Evolutionary conservation across 2,888 invertebrate species (phyloP), one percentile per base, ranked within the genome.

Genomic region (Sceliomorpha sp.): DNA sequence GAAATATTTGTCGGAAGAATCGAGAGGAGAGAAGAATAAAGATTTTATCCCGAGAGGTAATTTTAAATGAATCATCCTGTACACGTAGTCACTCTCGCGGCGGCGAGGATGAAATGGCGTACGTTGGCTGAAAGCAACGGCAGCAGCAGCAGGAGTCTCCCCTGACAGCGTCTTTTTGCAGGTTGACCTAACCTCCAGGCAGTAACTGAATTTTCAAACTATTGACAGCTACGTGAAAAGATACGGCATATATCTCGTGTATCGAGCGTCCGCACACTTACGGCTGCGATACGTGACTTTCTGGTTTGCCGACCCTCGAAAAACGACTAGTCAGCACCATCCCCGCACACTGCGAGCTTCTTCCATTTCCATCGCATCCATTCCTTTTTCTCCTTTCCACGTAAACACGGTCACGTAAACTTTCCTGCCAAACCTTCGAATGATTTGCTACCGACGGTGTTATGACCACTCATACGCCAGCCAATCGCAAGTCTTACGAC

Each of bases 241-340:
- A 76, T 74, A 73, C 67, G 56, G 70, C 74, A 69, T 77, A 76
- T 73, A 77, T 78, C 71, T 74, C 40, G 55, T 67, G 50, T 71
- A 71, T 71, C 71, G 55, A 67, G 63, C 55, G 55, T 56, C 47
- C 44, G 58, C 58, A 55, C 58, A 62, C 67, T 67, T 59, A 9
- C 40, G 47, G 39, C 53, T 39, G 53, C 64, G 42, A 62, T 51
- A 72, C 72, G 72, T 72, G 72, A 72, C 72, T 69, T 72, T 69
- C 66, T 56, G 60, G 47, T 51, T 68, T 51, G 51, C 59, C 56
- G 50, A 56, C 48, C 29, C 58, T 50, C 45, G 59, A 63, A 63
- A 67, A 67, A 55, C 51, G 56, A 47, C 60, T 20, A 63, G 60
- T 72, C 72, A 72, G 68, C 68, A 56, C 47, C 66, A 64, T 42